Base-by-base conservation (phyloP, 1,140 invertebrate species). In the Yoshiicerus persimilis region DNA sequence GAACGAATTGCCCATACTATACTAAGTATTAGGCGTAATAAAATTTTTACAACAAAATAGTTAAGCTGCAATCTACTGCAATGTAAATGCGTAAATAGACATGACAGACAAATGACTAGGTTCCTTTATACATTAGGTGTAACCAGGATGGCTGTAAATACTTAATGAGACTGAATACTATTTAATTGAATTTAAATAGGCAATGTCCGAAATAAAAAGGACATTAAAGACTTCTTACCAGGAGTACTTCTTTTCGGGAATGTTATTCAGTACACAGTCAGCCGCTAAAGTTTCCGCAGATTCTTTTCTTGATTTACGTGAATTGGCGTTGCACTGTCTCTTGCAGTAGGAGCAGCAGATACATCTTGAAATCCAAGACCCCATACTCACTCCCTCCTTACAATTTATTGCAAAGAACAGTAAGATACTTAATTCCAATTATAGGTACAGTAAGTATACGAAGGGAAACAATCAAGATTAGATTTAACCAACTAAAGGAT, bases 191-290 rank as follows among this genome's bases (percentile, higher is more conserved):
- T n/a, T n/a, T n/a, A n/a, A n/a, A n/a, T n/a, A n/a, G n/a, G n/a
- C n/a, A n/a, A n/a, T n/a, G n/a, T n/a, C n/a, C n/a, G n/a, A n/a
- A n/a, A n/a, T n/a, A n/a, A n/a, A n/a, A 66, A 27, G 23, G 27
- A 27, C 2, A 10, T 10, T 66, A 23, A 20, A 64, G 30, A 30
- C 25, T 62, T 2, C 85, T 86, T 87, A 87, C 86, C 86, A 87
- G n/a, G 86, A 87, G 23, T 87, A 87, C 36, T 87, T 80, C n/a
- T 87, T 80, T 39, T 80, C 75, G 8, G 30, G 75, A 6, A 80
- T 80, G 32, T 80, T 80, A 80, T 80, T 80, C 2, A 80, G 75
- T 1, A 80, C 75, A 34, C 75, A 80, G 30, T 80, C 75, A 80
- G 75, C 75, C 5, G 75, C 75, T 38, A 80, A 80, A 80, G 75